These are phyloP conservation scores for Glaucomys volans DNA, from an alignment of 2,113 vertebrate species.

Conservation along the genomic window DNA sequence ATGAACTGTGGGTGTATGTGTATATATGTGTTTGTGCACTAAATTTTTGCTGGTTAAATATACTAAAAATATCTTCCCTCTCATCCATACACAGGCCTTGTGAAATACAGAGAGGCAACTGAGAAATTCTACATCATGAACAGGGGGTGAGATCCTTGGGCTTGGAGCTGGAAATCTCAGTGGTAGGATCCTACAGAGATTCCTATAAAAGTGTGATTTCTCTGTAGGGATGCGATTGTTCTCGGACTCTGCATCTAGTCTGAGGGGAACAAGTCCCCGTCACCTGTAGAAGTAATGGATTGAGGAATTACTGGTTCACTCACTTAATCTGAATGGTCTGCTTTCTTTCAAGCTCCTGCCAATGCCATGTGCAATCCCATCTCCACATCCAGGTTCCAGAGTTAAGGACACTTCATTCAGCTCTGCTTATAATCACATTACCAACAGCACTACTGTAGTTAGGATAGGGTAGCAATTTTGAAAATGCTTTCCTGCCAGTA, in stretches of 20 bases:
- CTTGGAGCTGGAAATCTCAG: not conserved
- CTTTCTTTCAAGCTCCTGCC: not conserved
- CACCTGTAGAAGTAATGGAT: not conserved
- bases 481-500: not conserved
- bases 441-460: not conserved
- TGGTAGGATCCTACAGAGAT: not conserved
- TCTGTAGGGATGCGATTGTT: not conserved
- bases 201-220: not conserved
- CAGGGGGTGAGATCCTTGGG: not conserved
- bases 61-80: not conserved
- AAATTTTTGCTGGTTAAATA: not conserved
- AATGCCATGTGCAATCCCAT: not conserved
- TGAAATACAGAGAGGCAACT: not conserved
- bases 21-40: not conserved
- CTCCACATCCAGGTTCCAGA: not conserved
- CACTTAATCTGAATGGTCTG: not conserved
- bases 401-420: not conserved
- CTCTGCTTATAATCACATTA: not conserved
- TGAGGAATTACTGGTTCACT: not conserved
- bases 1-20: not conserved
- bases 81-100: not conserved
- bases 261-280: not conserved
- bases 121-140: not conserved
- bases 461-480: not conserved
- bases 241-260: not conserved